phyloP scores from a whole-genome alignment of 2,888 invertebrate genomes.

The Synergus itoensis region DNA sequence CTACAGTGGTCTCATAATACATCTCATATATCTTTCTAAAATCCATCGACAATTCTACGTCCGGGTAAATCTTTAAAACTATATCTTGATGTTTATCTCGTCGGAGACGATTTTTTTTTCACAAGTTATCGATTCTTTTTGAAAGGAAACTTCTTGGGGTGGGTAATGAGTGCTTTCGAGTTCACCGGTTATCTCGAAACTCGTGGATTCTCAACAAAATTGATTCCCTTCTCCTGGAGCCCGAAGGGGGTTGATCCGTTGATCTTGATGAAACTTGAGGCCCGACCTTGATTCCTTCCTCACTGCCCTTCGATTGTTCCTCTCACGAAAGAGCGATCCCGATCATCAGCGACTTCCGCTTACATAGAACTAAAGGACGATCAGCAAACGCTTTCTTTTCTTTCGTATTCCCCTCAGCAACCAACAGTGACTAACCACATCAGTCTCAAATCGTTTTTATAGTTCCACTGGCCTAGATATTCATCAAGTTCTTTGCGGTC shows the following conservation, averaged over 20 bases:
- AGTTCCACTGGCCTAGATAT: neutral
- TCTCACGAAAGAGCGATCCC: neutral
- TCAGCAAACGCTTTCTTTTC: neutral
- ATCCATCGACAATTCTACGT: conserved; percentile 11
- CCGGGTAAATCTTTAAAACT: conserved; percentile 28
- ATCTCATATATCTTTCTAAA: conserved; percentile 32
- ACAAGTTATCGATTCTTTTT: conserved; percentile 22
- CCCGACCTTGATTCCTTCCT: conserved; percentile 6
- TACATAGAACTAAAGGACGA: neutral
- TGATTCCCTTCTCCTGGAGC: conserved; percentile 17
- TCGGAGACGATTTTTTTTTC: conserved; percentile 22
- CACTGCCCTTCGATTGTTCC: neutral
- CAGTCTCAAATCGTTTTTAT: neutral
- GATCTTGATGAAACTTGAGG: conserved; percentile 17
- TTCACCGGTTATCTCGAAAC: conserved; percentile 18
- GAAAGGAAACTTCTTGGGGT: conserved; percentile 26
- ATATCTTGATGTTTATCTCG: conserved; percentile 36
- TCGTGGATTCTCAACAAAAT: conserved; percentile 18
- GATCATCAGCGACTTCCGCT: neutral
- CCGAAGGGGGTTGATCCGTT: neutral
- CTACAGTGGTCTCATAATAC: neutral
- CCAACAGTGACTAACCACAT: neutral
- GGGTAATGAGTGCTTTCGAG: conserved; percentile 32
- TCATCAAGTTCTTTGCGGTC: neutral
- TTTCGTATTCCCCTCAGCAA: neutral